Evolutionary conservation across 2,113 vertebrate genomes (phyloP).

Genomic region (Bubo scandiacus): DNA sequence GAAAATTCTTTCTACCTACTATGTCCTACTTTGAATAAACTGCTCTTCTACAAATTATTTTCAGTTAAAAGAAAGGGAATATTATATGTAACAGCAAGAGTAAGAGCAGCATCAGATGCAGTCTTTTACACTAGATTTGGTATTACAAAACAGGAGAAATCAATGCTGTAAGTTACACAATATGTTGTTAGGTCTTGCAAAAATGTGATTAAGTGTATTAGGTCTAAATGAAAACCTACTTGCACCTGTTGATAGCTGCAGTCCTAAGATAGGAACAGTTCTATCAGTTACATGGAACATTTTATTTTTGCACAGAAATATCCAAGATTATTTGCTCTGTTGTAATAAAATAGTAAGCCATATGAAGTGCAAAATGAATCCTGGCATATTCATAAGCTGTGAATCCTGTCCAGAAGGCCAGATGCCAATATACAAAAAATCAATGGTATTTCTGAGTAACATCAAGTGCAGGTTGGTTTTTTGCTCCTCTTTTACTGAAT

Average conservation of each 20-base stretch:
- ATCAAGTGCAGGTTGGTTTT: not conserved
- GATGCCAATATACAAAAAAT: not conserved
- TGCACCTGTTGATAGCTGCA: not conserved
- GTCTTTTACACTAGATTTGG: not conserved
- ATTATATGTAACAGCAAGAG: not conserved
- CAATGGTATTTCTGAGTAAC: not conserved
- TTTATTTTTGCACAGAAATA: not conserved
- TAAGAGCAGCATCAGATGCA: not conserved
- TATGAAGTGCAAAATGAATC: constrained; percentile 20
- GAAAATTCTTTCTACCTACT: not conserved
- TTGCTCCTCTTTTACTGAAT: not conserved
- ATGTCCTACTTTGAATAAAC: not conserved
- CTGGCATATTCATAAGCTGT: constrained; percentile 9
- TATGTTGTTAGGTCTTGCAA: not conserved
- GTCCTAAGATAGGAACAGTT: not conserved
- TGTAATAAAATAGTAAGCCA: not conserved
- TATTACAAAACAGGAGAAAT: not conserved
- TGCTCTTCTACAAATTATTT: not conserved
- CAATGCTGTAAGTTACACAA: not conserved
- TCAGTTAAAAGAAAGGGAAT: not conserved
- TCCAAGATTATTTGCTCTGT: not conserved
- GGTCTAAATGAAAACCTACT: not conserved
- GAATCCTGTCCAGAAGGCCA: constrained; percentile 17
- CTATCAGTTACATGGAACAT: not conserved
- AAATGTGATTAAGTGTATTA: not conserved